A percentile compares a stretch with the other conserved stretches of the same genome.
Evolutionary conservation across 2,888 invertebrate genomes (phyloP).

Genomic region (Formica aserva): DNA sequence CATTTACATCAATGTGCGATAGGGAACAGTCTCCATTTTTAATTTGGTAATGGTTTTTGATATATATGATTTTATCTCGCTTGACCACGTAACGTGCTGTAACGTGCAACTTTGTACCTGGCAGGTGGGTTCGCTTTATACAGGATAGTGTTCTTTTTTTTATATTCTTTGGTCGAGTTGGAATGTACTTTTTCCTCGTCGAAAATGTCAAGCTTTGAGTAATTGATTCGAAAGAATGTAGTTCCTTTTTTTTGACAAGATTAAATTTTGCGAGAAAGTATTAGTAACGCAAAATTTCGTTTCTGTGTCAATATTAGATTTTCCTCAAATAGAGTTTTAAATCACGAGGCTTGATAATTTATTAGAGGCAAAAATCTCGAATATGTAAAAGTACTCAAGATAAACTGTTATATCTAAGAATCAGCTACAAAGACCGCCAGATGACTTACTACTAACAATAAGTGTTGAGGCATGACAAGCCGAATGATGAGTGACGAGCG

Average conservation of each 20-base stretch:
- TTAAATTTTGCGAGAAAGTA: background rate
- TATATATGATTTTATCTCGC: conserved; percentile 26
- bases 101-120: background rate
- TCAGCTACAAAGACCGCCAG: conserved; percentile 18
- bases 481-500: conserved; percentile 14
- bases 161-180: background rate
- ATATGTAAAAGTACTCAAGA: background rate
- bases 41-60: conserved; percentile 26
- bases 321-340: background rate
- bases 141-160: background rate
- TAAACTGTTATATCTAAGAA: background rate
- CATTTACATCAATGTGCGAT: conserved; percentile 1
- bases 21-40: conserved; percentile 38
- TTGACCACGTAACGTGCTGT: background rate
- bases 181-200: background rate
- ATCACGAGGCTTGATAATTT: background rate
- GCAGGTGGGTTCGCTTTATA: background rate
- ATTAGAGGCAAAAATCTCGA: background rate
- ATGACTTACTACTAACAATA: background rate
- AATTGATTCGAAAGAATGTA: background rate
- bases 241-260: background rate
- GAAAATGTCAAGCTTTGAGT: background rate
- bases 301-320: background rate
- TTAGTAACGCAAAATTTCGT: background rate
- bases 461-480: conserved; percentile 28